These are phyloP conservation scores for Pseudocheirus occidentalis DNA, from an alignment of 2,797 vertebrate genomes.

Conservation along the genomic window DNA sequence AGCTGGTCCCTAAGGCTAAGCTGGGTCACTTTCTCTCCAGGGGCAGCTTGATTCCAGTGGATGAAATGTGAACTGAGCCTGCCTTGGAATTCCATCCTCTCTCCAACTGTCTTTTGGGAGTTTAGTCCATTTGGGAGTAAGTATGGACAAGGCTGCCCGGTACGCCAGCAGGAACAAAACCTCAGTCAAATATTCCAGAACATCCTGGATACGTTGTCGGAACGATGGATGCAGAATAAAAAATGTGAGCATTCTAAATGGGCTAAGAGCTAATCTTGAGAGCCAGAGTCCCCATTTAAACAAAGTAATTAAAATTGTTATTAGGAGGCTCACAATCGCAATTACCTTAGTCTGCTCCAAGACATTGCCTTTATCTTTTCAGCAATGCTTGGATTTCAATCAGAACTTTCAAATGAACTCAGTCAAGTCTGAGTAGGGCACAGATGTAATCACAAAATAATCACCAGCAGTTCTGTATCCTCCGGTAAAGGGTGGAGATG, in stretches of 20 bases:
- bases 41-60: neutral
- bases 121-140: neutral
- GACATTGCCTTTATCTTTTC: neutral
- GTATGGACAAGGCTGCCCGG: neutral
- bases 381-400: neutral
- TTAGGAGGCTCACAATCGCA: neutral
- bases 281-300: neutral
- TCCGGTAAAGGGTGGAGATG: neutral
- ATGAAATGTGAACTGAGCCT: neutral
- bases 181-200: neutral
- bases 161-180: neutral
- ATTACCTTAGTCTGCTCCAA: neutral
- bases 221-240: neutral
- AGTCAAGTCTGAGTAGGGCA: neutral
- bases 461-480: neutral
- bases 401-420: neutral
- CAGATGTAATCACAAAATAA: neutral
- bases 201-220: neutral
- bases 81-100: neutral
- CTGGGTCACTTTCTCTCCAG: neutral
- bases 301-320: neutral
- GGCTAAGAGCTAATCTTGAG: neutral
- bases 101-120: neutral
- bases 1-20: neutral
- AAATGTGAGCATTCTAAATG: neutral